Evolutionary conservation across 2,113 vertebrate genomes (phyloP).

Genomic region (Turnix velox): DNA sequence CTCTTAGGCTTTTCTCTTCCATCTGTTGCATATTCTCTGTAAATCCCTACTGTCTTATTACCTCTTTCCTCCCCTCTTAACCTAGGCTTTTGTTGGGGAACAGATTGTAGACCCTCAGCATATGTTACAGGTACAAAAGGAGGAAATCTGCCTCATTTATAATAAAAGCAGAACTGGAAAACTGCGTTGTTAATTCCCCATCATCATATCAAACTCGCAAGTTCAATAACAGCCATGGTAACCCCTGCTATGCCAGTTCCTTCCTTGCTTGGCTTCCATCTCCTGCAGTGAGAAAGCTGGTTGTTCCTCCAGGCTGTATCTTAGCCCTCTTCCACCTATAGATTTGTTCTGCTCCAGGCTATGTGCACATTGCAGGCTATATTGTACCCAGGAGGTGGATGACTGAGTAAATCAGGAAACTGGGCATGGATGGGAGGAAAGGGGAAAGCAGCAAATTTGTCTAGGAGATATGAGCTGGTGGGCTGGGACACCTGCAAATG

Average conservation of each 20-base stretch:
- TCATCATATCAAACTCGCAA: neutral
- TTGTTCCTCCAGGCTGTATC: neutral
- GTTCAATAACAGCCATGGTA: neutral
- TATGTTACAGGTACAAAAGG: neutral
- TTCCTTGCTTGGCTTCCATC: neutral
- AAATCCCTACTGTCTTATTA: neutral
- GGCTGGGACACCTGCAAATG: neutral
- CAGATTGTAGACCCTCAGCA: rapidly evolving
- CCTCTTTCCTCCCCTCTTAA: neutral
- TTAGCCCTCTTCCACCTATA: neutral
- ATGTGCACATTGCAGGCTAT: rapidly evolving
- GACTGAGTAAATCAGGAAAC: neutral
- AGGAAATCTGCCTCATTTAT: neutral
- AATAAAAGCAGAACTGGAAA: neutral
- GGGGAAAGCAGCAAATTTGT: neutral
- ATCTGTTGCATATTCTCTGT: neutral
- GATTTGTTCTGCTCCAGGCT: neutral
- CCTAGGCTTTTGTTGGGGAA: neutral
- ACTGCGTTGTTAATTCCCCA: neutral
- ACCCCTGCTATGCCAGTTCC: neutral
- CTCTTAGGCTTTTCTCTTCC: neutral
- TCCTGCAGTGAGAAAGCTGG: neutral
- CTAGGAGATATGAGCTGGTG: neutral
- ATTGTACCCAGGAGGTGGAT: neutral
- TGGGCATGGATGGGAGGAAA: rapidly evolving